These are phyloP conservation scores for Caenorhabditis plicata DNA, from an alignment of 2,888 invertebrate genomes.

Conservation along the genomic window DNA sequence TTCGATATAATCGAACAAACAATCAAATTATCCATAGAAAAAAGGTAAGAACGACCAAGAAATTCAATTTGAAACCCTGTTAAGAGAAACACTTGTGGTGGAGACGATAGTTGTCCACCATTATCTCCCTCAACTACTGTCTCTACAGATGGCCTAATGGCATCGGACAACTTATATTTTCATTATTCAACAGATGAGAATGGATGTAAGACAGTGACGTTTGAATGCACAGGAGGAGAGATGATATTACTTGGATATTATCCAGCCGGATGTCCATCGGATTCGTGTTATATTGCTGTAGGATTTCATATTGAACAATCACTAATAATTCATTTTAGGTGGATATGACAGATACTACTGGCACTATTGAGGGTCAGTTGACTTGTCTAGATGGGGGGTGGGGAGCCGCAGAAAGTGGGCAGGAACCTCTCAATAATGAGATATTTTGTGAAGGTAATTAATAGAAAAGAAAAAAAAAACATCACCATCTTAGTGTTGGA, in stretches of 20 bases:
- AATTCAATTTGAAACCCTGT: background rate
- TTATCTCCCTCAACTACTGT: no score
- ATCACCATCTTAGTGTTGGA: conserved; percentile 12
- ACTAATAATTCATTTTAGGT: no score
- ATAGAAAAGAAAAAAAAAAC: background rate
- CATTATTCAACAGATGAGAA: conserved; percentile 13
- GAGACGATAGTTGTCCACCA: no score
- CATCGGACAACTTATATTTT: conserved; percentile 26
- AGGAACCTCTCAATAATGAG: conserved; percentile 6
- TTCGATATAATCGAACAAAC: conserved; percentile 9
- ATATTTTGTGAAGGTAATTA: conserved; percentile 21
- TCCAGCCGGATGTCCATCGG: background rate
- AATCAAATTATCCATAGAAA: conserved; percentile 12
- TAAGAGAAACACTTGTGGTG: conserved; percentile 20
- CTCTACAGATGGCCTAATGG: conserved; percentile 5
- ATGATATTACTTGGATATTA: conserved; percentile 14
- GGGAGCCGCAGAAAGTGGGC: conserved; percentile 7
- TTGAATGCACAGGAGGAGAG: conserved; percentile 25
- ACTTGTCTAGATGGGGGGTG: conserved; percentile 25
- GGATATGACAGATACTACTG: conserved; percentile 9
- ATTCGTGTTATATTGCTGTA: no score
- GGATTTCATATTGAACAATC: no score
- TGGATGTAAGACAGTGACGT: conserved; percentile 10
- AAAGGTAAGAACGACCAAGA: conserved; percentile 1
- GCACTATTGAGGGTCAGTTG: conserved; percentile 22